Percentiles rank a stretch among this genome's conserved stretches.
Conservation (phyloP, 1,140 invertebrate genomes). For the Periplaneta americana region DNA sequence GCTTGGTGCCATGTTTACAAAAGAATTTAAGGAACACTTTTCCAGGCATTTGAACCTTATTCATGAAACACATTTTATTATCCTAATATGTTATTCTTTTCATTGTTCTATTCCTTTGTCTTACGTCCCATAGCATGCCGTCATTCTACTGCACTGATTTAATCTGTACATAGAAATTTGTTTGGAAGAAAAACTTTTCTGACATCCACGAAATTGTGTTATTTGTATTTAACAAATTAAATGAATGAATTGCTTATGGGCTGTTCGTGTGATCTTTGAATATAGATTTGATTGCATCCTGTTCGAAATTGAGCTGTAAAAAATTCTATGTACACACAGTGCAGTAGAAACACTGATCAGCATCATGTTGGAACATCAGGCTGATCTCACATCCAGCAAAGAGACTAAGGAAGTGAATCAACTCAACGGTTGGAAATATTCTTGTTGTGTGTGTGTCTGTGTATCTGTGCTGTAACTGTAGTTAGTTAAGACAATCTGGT, state of each 20-base stretch:
- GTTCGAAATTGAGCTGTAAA: no score
- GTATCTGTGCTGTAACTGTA: background rate
- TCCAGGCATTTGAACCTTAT: no score
- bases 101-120: background rate
- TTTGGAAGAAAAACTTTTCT: no score
- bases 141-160: background rate
- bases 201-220: no score
- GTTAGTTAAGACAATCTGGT: constrained; percentile 1
- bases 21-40: no score
- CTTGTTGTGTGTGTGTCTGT: background rate
- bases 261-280: no score
- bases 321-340: background rate
- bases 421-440: background rate
- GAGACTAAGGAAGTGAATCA: background rate
- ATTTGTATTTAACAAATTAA: no score
- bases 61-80: background rate
- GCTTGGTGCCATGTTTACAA: no score
- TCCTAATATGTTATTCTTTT: background rate
- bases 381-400: background rate
- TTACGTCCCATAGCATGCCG: background rate
- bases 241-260: no score
- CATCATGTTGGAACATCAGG: background rate
- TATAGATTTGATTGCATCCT: no score
- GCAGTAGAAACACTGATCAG: no score
- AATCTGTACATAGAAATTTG: background rate